Conservation (phyloP, 2,113 vertebrate species). For the Rostratula benghalensis region DNA sequence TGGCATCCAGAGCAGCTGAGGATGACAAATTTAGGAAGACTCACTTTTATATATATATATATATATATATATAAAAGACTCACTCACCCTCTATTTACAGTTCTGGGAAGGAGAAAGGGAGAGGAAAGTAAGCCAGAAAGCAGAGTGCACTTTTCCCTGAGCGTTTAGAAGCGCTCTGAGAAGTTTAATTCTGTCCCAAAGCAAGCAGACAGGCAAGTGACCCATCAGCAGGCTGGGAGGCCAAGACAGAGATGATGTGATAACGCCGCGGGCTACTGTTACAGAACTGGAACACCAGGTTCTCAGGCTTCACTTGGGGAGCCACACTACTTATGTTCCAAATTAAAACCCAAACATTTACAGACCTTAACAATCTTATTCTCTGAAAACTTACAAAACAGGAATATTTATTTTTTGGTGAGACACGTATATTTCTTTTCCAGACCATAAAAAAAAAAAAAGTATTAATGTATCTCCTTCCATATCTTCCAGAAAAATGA, state of each 20-base stretch:
- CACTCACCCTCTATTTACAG: not conserved
- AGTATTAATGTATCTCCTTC: not conserved
- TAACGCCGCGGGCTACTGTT: not conserved
- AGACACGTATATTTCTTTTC: not conserved
- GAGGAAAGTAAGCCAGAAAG: not conserved
- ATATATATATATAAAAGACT: not conserved
- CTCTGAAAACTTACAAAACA: not conserved
- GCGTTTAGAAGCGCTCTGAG: not conserved
- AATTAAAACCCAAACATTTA: not conserved
- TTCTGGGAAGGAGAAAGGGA: not conserved
- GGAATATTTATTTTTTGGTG: not conserved
- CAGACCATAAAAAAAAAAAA: not conserved
- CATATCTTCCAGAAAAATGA: not conserved
- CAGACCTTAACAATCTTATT: not conserved
- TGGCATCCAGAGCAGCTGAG: not conserved
- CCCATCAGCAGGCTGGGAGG: not conserved
- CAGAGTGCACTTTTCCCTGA: not conserved
- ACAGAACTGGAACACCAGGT: not conserved
- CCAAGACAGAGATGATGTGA: not conserved
- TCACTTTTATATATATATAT: fast-evolving
- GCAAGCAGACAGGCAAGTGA: not conserved
- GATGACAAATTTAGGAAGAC: not conserved
- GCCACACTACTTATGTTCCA: not conserved
- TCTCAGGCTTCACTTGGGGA: not conserved
- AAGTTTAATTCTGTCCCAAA: not conserved